Percentiles rank a stretch among this genome's conserved stretches.
Conservation (phyloP, 2,888 invertebrate species). For the Andrena haemorrhoa region DNA sequence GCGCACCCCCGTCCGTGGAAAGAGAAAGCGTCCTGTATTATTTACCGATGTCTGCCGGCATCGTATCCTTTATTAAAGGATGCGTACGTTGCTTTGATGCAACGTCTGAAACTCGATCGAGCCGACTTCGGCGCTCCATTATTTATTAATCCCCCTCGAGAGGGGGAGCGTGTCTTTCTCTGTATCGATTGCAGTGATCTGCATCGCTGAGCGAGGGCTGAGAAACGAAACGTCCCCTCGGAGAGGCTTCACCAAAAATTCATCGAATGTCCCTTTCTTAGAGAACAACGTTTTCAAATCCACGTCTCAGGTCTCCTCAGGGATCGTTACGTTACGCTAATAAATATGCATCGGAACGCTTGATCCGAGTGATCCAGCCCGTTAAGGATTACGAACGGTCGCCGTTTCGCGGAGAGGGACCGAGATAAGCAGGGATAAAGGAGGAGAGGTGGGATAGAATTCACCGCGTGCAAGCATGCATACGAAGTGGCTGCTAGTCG, state of each 20-base stretch:
- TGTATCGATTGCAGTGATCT: slow-evolving; percentile 53
- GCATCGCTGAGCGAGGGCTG: slow-evolving; percentile 26
- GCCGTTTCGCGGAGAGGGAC: slow-evolving; percentile 48
- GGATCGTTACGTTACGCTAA: background rate
- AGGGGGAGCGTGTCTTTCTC: slow-evolving; percentile 14
- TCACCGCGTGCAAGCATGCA: slow-evolving; percentile 69
- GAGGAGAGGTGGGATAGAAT: slow-evolving; percentile 46
- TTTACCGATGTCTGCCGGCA: slow-evolving; percentile 60
- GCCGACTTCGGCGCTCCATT: slow-evolving; percentile 50
- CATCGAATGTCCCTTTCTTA: background rate
- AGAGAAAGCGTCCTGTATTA: slow-evolving; percentile 66
- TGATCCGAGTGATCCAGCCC: slow-evolving; percentile 58
- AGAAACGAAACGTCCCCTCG: slow-evolving; percentile 17
- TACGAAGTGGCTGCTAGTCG: slow-evolving; percentile 76
- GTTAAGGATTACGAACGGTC: slow-evolving; percentile 59
- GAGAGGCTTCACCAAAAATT: slow-evolving; percentile 4
- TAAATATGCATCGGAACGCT: slow-evolving; percentile 24
- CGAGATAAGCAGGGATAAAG: slow-evolving; percentile 45
- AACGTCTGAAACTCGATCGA: slow-evolving; percentile 58
- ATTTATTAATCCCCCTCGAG: slow-evolving; percentile 47
- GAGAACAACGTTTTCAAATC: background rate
- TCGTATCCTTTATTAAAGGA: slow-evolving; percentile 67
- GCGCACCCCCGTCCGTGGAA: slow-evolving; percentile 27
- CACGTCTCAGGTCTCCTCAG: background rate
- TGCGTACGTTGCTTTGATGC: slow-evolving; percentile 61